Conservation (phyloP, 1,140 invertebrate species). For the Zaprionus africanus region DNA sequence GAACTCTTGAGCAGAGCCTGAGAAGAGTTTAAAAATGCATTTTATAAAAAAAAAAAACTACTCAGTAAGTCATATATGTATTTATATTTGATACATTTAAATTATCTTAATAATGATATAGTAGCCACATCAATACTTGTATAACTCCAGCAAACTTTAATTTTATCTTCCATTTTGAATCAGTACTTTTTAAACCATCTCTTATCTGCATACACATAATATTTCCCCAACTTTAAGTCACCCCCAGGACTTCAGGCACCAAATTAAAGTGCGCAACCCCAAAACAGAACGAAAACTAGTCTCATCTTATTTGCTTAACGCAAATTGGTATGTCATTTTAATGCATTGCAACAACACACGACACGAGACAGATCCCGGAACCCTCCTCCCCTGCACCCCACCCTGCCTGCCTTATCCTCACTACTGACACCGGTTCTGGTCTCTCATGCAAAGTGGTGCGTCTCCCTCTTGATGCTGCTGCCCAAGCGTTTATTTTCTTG, state of each 20-base stretch:
- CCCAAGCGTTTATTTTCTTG: conserved; percentile 81
- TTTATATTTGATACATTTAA: neutral
- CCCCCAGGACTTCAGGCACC: neutral
- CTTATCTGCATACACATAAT: neutral
- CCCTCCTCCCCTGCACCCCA: conserved; percentile 15
- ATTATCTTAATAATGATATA: neutral
- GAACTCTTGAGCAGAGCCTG: neutral
- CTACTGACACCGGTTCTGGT: conserved; percentile 26
- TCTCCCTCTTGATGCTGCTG: conserved; percentile 47
- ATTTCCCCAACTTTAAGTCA: conserved; percentile 21
- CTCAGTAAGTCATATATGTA: neutral
- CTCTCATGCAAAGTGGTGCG: conserved; percentile 72
- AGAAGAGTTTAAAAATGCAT: neutral
- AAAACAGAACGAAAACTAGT: conserved; percentile 50
- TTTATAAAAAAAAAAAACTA: neutral
- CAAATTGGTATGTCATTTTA: conserved; percentile 81
- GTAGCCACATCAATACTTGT: neutral
- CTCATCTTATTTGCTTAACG: conserved; percentile 80
- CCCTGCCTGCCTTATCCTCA: conserved; percentile 17
- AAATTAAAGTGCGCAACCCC: conserved; percentile 13
- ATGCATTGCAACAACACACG: conserved; percentile 65
- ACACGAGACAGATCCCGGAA: neutral
- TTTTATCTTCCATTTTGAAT: neutral
- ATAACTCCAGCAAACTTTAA: neutral
- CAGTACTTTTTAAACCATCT: neutral